Evolutionary conservation across 2,113 vertebrate genomes (phyloP).

Genomic region (Barnardius zonarius): DNA sequence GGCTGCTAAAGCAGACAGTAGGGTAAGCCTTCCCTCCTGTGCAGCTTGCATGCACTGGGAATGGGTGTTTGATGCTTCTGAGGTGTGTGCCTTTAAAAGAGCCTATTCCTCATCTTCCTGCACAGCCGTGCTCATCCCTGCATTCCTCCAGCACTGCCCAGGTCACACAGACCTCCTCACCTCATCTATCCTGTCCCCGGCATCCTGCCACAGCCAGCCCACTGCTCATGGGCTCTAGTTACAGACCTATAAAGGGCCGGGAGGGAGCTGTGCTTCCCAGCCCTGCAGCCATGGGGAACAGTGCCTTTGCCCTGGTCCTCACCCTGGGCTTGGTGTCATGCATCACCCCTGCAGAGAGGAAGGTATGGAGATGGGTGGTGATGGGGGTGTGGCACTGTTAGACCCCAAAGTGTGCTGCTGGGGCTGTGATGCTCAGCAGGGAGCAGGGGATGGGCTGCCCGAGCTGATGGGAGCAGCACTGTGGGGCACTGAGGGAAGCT

Average conservation of each 20-base stretch:
- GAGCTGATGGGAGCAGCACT: not conserved
- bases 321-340: not conserved
- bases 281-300: not conserved
- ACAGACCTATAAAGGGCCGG: constrained; percentile 5
- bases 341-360: not conserved
- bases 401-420: not conserved
- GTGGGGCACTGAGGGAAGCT: rapidly evolving
- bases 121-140: not conserved
- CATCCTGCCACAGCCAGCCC: not conserved
- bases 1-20: not conserved
- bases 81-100: not conserved
- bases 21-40: rapidly evolving
- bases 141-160: not conserved
- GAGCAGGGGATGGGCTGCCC: not conserved
- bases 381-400: rapidly evolving
- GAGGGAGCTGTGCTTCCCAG: not conserved
- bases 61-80: not conserved
- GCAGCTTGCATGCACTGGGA: not conserved
- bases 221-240: not conserved
- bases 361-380: not conserved
- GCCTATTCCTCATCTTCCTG: rapidly evolving
- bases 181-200: not conserved
- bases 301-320: not conserved
- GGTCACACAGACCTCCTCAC: not conserved
- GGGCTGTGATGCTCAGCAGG: not conserved